A percentile compares a stretch with the other conserved stretches of the same genome.
Evolutionary conservation across 2,797 vertebrate species (phyloP).

Genomic region (Sebastes matsubarae): DNA sequence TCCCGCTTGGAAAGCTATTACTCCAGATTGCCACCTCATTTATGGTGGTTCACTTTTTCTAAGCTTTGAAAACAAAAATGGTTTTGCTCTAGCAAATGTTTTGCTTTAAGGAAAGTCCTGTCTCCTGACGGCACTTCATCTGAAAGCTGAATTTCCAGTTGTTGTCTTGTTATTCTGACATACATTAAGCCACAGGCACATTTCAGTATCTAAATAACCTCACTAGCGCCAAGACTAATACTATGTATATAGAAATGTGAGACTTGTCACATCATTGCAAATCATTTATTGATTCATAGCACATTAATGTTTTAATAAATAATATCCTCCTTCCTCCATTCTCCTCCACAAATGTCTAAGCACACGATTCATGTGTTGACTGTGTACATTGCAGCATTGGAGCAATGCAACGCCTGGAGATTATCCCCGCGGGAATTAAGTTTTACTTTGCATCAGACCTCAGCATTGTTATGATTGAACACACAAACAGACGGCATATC

Average conservation of each 20-base stretch:
- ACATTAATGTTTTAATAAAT: constrained; percentile 3
- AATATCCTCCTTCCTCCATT: neutral
- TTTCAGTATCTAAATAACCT: neutral
- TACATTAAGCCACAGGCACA: neutral
- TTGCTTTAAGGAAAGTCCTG: neutral
- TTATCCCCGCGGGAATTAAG: constrained; percentile 22
- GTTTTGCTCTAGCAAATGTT: neutral
- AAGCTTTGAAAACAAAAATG: neutral
- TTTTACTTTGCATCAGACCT: constrained; percentile 28
- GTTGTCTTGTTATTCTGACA: neutral
- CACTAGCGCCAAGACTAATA: neutral
- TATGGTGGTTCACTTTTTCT: neutral
- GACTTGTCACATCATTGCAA: neutral
- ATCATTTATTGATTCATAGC: neutral
- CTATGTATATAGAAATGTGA: neutral
- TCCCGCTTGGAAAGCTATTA: neutral
- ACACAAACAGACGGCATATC: constrained; percentile 34
- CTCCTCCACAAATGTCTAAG: neutral
- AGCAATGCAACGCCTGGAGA: neutral
- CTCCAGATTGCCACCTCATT: neutral
- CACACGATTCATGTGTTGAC: neutral
- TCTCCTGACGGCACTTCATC: neutral
- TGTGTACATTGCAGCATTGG: neutral
- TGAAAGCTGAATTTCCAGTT: neutral
- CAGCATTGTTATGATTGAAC: constrained; percentile 38